These are phyloP conservation scores for Lagopus leucura DNA, from an alignment of 2,113 vertebrate genomes.

Conservation along the genomic window DNA sequence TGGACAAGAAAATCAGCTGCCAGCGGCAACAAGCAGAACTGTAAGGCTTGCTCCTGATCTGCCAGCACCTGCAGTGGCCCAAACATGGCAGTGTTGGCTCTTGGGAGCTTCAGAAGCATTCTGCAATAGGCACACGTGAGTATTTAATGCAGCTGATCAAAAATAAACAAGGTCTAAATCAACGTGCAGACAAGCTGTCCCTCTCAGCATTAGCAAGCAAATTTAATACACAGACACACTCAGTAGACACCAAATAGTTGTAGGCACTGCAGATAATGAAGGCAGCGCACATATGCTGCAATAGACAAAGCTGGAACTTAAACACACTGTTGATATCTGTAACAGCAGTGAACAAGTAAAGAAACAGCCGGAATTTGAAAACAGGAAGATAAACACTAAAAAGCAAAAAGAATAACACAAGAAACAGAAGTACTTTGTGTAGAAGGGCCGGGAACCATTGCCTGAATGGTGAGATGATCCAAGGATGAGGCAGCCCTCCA, in stretches of 20 bases:
- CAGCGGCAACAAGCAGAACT: neutral
- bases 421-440: neutral
- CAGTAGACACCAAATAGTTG: neutral
- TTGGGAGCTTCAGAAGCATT: neutral
- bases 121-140: neutral
- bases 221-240: neutral
- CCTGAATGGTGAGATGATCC: neutral
- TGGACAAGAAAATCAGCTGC: neutral
- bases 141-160: neutral
- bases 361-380: slow-evolving; percentile 14
- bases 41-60: neutral
- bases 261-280: neutral
- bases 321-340: slow-evolving; percentile 9
- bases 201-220: neutral
- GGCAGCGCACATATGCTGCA: slow-evolving; percentile 36
- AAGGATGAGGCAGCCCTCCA: neutral
- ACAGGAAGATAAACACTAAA: slow-evolving; percentile 46
- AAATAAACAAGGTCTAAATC: neutral
- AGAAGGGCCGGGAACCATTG: neutral
- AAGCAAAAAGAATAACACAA: slow-evolving; percentile 4
- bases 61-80: neutral
- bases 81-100: neutral
- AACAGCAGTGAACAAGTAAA: slow-evolving; percentile 31
- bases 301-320: slow-evolving; percentile 30
- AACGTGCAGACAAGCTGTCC: neutral